Base-by-base conservation (phyloP, 2,888 invertebrate genomes). In the Dolichopus griseipennis region DNA sequence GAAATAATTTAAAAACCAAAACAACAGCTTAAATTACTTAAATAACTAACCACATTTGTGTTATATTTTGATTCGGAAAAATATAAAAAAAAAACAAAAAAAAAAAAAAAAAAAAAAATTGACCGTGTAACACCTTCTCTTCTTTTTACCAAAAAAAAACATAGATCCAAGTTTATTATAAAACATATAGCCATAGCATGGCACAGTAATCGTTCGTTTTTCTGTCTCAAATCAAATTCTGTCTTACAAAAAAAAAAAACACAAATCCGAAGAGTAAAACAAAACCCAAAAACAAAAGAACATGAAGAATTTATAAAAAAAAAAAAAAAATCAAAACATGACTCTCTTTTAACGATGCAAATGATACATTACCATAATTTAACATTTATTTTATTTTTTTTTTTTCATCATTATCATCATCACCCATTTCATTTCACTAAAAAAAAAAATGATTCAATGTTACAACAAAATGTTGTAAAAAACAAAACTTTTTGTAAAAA, bases 261-360 rank as follows among this genome's bases (percentile, higher is more conserved):
- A 27, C 2, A 27, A 27, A 27, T 4, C 5, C 27, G 3, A 4
- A 27, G 5, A 27, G 27, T 4, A 52, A n/a, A 52, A 52, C 8
- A 52, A 52, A 52, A 52, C 1, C 1, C 15, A 12, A 7, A 52
- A n/a, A 52, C 15, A 18, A 52, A 52, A 15, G 15, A 52, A 52
- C 15, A 52, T 18, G 18, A 9, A 9, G 15, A 41, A 15, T 41
- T 41, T 41, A 41, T 41, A 41, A 41, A 52, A 18, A 7, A 43
- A 43, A 43, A 9, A 43, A 43, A 1, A 52, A 52, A 52, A 52
- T 18, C 52, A 52, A 52, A 52, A 52, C 52, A 52, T 52, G 52
- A 52, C 52, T 52, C 52, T 52, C 52, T 52, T 52, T 52, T 52
- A 52, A 52, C 52, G 52, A 52, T 52, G 52, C 52, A 52, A 52